Evolutionary conservation across 2,113 vertebrate genomes (phyloP).

Genomic region (Antechinus stuartii): DNA sequence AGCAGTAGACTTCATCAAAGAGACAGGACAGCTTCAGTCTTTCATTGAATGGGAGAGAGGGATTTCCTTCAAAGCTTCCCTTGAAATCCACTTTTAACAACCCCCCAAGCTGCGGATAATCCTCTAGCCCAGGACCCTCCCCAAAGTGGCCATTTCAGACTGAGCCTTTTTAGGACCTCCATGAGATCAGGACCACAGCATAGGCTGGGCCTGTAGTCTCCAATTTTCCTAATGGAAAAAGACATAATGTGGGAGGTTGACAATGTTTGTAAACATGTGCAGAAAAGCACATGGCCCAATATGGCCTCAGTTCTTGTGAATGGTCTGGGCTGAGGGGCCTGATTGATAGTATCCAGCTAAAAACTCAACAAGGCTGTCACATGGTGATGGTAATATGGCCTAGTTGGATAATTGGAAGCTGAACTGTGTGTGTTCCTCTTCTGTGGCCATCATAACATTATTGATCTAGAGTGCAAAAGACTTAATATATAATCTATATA

Average conservation of each 20-base stretch:
- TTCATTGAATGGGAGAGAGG: background rate
- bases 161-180: background rate
- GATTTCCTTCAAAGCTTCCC: constrained; percentile 3
- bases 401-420: background rate
- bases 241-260: background rate
- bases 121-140: background rate
- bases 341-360: background rate
- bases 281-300: background rate
- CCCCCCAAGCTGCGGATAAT: background rate
- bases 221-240: background rate
- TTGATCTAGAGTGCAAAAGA: background rate
- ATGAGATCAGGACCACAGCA: background rate
- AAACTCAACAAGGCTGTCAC: background rate
- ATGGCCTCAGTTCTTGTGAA: background rate
- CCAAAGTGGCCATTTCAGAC: background rate
- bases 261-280: background rate
- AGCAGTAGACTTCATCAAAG: constrained; percentile 6
- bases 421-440: background rate
- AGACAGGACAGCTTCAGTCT: background rate
- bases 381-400: background rate
- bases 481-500: background rate
- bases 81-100: constrained; percentile 1
- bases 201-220: background rate
- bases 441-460: background rate
- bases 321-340: background rate